A percentile compares a stretch with the other conserved stretches of the same genome.
Evolutionary conservation across 2,888 invertebrate genomes (phyloP).

Genomic region (Furcula furcula): DNA sequence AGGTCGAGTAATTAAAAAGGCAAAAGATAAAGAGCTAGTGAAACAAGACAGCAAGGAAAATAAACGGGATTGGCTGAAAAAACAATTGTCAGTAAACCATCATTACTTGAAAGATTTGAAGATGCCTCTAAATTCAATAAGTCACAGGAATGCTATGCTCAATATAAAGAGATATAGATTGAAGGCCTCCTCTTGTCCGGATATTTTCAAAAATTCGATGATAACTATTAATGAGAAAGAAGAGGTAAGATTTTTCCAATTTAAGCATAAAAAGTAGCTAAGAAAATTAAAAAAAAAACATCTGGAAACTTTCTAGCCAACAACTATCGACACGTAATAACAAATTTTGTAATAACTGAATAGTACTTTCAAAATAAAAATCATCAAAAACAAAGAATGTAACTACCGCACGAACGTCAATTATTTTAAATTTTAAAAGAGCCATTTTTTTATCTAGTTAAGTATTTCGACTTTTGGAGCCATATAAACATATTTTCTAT

Average conservation of each 20-base stretch:
- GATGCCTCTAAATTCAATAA: slow-evolving; percentile 90
- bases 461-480: too few relatives aligned
- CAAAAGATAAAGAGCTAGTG: slow-evolving; percentile 55
- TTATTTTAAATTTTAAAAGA: too few relatives aligned
- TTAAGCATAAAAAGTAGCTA: neutral
- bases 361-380: too few relatives aligned
- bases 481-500: too few relatives aligned
- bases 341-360: too few relatives aligned
- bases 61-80: slow-evolving; percentile 71
- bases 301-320: too few relatives aligned
- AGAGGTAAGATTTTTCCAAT: slow-evolving; percentile 80
- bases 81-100: slow-evolving; percentile 80
- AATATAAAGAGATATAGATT: slow-evolving; percentile 91
- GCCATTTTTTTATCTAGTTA: too few relatives aligned
- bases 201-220: slow-evolving; percentile 95
- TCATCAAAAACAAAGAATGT: too few relatives aligned
- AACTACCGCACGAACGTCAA: too few relatives aligned
- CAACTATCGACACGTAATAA: too few relatives aligned
- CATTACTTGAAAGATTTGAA: slow-evolving; percentile 87
- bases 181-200: slow-evolving; percentile 94
- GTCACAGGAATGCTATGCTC: slow-evolving; percentile 92
- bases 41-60: slow-evolving; percentile 70
- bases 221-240: slow-evolving; percentile 89
- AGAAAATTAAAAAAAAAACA: too few relatives aligned
- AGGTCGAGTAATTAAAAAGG: slow-evolving; percentile 41